phyloP scores from a whole-genome alignment of 1,140 invertebrate species.

The Littorina saxatilis region DNA sequence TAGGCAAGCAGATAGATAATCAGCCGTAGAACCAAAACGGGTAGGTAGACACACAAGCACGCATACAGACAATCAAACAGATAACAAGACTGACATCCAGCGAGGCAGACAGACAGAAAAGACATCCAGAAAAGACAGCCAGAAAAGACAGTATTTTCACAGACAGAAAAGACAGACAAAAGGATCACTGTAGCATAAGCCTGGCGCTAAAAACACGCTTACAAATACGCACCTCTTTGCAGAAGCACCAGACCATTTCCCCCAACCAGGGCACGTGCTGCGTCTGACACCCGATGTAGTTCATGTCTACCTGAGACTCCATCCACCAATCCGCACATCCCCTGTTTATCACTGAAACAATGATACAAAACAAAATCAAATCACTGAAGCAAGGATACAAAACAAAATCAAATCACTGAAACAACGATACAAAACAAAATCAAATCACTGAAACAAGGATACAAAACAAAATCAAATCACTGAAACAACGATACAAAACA shows the following conservation, averaged over 20 bases:
- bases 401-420: too few relatives aligned
- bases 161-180: too few relatives aligned
- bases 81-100: neutral
- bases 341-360: conserved; percentile 46
- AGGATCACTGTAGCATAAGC: too few relatives aligned
- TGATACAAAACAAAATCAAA: neutral
- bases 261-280: conserved; percentile 47
- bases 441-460: too few relatives aligned
- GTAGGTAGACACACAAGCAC: neutral
- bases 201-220: too few relatives aligned
- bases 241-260: conserved; percentile 50
- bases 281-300: conserved; percentile 49
- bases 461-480: too few relatives aligned
- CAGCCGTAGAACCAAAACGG: neutral
- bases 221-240: conserved; percentile 30
- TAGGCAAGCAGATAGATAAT: neutral
- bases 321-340: conserved; percentile 58
- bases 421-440: too few relatives aligned
- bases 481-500: too few relatives aligned
- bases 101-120: neutral
- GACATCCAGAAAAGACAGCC: neutral
- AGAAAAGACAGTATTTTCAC: neutral
- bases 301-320: conserved; percentile 45
- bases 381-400: too few relatives aligned
- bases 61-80: neutral